phyloP scores from a whole-genome alignment of 1,140 invertebrate genomes.

The Physella acuta region DNA sequence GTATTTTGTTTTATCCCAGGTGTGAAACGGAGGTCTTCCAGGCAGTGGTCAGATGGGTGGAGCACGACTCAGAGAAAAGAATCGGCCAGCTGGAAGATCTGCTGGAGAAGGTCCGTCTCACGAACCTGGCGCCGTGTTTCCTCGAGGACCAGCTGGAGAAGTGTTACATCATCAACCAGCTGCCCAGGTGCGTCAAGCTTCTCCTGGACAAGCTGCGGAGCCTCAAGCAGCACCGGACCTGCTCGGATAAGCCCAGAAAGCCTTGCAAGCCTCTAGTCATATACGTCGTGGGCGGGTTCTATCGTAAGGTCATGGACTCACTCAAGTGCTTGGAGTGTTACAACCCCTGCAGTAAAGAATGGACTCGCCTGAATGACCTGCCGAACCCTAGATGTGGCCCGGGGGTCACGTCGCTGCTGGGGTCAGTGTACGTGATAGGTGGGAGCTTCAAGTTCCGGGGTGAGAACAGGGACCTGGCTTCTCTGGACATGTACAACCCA shows the following conservation, averaged over 20 bases:
- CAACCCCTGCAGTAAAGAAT: slow-evolving; percentile 82
- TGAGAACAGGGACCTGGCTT: slow-evolving; percentile 73
- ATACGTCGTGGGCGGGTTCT: slow-evolving; percentile 86
- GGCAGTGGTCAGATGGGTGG: slow-evolving; percentile 87
- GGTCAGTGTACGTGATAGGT: slow-evolving; percentile 85
- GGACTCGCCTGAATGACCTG: slow-evolving; percentile 76
- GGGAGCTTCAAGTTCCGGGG: slow-evolving; percentile 81
- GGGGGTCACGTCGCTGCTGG: slow-evolving; percentile 64
- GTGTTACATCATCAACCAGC: slow-evolving; percentile 76
- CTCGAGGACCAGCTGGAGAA: slow-evolving; percentile 88
- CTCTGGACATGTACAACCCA: slow-evolving; percentile 80
- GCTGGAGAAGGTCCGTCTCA: slow-evolving; percentile 81
- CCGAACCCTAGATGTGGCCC: slow-evolving; percentile 82
- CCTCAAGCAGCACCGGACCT: slow-evolving; percentile 49
- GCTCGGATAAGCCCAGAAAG: slow-evolving; percentile 48
- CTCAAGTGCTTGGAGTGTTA: slow-evolving; percentile 83
- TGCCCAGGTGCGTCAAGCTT: slow-evolving; percentile 85
- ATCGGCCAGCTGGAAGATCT: slow-evolving; percentile 84
- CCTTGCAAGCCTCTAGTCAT: slow-evolving; percentile 68
- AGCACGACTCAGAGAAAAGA: slow-evolving; percentile 79
- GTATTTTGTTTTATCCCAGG: slow-evolving; percentile 64
- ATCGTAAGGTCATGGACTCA: slow-evolving; percentile 69
- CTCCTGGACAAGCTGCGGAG: slow-evolving; percentile 84
- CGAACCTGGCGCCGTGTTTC: slow-evolving; percentile 86
- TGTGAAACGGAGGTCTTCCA: slow-evolving; percentile 80